Base-by-base conservation (phyloP, 1,140 invertebrate genomes). In the Platyura marginata region DNA sequence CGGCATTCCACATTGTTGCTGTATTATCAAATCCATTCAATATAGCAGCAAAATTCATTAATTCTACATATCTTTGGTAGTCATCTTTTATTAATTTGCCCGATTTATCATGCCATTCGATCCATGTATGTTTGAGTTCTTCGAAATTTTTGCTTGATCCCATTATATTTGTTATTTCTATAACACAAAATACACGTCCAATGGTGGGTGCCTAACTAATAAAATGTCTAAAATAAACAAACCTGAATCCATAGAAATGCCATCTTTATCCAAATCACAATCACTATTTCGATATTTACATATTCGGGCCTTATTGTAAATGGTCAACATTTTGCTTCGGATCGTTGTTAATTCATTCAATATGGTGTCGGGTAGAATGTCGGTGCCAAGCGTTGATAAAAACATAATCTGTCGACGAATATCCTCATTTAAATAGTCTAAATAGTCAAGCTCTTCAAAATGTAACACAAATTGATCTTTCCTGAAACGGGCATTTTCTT, bases 211-310 rank as follows among this genome's bases (percentile, higher is more conserved):
- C 35, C 79, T 68, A 35, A 74, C 67, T 1, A 74, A 76, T 10
- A n/a, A n/a, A n/a, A n/a, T n/a, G n/a, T n/a, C n/a, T n/a, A n/a
- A n/a, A n/a, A n/a, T n/a, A n/a, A n/a, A n/a, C n/a, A 87, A 63
- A 49, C 86, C 82, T 44, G 87, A 86, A 53, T 91, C 85, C 1
- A 91, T 56, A 6, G 77, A 68, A 0, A 89, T 62, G 45, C 76
- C 69, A 51, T 77, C 76, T n/a, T n/a, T n/a, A 5, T 40, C 38
- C 11, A 9, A 5, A 39, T 19, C 21, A 15, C 38, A 40, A 8
- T 11, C 21, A 18, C 15, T 9, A 6, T 23, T 23, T 5, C 2
- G 21, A 21, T 40, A 40, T 16, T 20, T 20, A 15, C 38, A 40
- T 6, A 40, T 18, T 2, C 8, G 9, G 9, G 38, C 38, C 6